Evolutionary conservation across 2,113 vertebrate species (phyloP).

Genomic region (Gnathonemus echidnorhynchus): DNA sequence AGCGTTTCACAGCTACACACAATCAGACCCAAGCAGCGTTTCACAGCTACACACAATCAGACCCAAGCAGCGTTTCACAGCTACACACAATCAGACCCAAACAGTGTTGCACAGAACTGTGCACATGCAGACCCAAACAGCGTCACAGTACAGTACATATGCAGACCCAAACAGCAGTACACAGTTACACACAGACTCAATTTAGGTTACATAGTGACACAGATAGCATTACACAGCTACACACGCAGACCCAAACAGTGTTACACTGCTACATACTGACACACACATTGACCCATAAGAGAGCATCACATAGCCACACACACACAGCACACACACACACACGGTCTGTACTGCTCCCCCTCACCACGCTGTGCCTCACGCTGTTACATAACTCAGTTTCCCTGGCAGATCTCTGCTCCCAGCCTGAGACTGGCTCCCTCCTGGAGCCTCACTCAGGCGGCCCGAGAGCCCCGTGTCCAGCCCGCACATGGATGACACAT

Average conservation of each 20-base stretch:
- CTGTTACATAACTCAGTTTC: slow-evolving; percentile 16
- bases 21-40: background rate
- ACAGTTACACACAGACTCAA: background rate
- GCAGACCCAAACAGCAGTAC: background rate
- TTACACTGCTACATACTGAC: background rate
- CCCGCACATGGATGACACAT: background rate
- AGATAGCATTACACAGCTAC: background rate
- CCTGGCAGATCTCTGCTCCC: slow-evolving; percentile 3
- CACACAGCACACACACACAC: background rate
- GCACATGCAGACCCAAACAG: background rate
- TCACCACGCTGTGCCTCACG: background rate
- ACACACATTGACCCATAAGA: background rate
- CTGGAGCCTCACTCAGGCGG: background rate
- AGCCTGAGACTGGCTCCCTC: background rate
- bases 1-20: background rate
- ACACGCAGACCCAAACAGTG: slow-evolving; percentile 8
- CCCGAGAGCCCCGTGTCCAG: background rate
- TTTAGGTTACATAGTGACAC: background rate
- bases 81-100: background rate
- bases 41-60: background rate
- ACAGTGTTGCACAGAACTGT: background rate
- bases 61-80: background rate
- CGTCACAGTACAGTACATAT: background rate
- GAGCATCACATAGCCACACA: background rate
- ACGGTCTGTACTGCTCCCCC: background rate